phyloP scores from a whole-genome alignment of 2,113 vertebrate genomes.

The Bombycilla garrulus region DNA sequence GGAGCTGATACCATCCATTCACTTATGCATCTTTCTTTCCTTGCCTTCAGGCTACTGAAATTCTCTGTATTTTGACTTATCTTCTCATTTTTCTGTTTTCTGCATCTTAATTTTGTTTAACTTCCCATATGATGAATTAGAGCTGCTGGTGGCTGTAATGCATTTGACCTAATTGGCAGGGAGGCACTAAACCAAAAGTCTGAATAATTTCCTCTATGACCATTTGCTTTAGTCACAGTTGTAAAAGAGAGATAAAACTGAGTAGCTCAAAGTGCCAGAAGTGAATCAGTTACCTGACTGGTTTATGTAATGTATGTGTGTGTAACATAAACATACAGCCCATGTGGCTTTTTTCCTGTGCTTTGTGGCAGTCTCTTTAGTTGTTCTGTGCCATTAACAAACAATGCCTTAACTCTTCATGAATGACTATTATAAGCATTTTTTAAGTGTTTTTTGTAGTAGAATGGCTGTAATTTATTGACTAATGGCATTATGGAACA shows the following conservation, averaged over 20 bases:
- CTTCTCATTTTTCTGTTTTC: background rate
- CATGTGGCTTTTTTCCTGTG: background rate
- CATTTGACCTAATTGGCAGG: background rate
- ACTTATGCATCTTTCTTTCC: background rate
- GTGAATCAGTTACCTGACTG: background rate
- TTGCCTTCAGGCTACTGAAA: background rate
- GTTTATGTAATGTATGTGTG: background rate
- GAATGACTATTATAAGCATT: background rate
- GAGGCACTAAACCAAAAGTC: background rate
- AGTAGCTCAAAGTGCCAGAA: background rate
- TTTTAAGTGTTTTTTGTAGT: background rate
- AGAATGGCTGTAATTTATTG: background rate
- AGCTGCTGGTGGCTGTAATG: background rate
- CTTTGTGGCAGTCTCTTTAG: background rate
- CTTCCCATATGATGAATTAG: background rate
- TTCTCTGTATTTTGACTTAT: background rate
- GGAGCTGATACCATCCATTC: background rate
- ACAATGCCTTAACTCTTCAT: background rate
- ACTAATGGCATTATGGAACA: background rate
- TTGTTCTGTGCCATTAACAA: background rate
- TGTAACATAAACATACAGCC: background rate
- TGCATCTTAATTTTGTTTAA: background rate
- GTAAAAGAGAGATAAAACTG: background rate
- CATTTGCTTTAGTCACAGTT: background rate
- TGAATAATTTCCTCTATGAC: background rate